Percentiles rank a stretch among this genome's conserved stretches.
Evolutionary conservation across 1,140 invertebrate species (phyloP).

Genomic region (Mylabris phalerata): DNA sequence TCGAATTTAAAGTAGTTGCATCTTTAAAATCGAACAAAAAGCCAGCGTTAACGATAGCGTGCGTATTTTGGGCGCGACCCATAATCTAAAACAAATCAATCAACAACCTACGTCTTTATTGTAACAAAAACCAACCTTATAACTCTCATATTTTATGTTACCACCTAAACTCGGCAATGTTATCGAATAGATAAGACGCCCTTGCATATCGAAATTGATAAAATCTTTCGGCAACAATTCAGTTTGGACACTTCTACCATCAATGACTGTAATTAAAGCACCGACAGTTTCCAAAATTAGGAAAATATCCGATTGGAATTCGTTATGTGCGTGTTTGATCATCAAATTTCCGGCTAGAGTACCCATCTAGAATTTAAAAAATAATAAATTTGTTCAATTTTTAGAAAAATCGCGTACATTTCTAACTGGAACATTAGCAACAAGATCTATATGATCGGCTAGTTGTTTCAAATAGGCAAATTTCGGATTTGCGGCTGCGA

Average conservation of each 20-base stretch:
- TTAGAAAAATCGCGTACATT: conserved; percentile 49
- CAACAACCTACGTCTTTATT: too few relatives aligned
- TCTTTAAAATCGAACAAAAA: conserved; percentile 59
- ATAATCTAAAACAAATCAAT: conserved; percentile 40
- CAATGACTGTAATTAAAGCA: conserved; percentile 54
- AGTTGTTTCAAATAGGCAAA: conserved; percentile 51
- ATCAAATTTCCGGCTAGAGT: conserved; percentile 73
- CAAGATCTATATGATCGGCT: conserved; percentile 57
- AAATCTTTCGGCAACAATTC: conserved; percentile 47
- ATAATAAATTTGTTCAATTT: not conserved
- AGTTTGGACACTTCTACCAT: conserved; percentile 17
- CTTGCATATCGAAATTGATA: conserved; percentile 54
- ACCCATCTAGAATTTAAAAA: conserved; percentile 49
- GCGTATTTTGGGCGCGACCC: conserved; percentile 72
- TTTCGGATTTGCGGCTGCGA: conserved; percentile 36
- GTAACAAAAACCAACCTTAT: conserved; percentile 38
- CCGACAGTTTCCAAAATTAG: conserved; percentile 63
- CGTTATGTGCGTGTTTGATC: conserved; percentile 63
- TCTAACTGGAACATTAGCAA: conserved; percentile 60
- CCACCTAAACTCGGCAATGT: conserved; percentile 44
- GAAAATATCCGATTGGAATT: conserved; percentile 77
- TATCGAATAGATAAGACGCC: conserved; percentile 55
- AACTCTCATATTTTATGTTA: conserved; percentile 49
- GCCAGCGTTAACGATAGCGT: conserved; percentile 76
- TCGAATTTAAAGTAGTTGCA: conserved; percentile 17